These are phyloP conservation scores for Brenthis daphne DNA, from an alignment of 2,888 invertebrate species.

Conservation along the genomic window DNA sequence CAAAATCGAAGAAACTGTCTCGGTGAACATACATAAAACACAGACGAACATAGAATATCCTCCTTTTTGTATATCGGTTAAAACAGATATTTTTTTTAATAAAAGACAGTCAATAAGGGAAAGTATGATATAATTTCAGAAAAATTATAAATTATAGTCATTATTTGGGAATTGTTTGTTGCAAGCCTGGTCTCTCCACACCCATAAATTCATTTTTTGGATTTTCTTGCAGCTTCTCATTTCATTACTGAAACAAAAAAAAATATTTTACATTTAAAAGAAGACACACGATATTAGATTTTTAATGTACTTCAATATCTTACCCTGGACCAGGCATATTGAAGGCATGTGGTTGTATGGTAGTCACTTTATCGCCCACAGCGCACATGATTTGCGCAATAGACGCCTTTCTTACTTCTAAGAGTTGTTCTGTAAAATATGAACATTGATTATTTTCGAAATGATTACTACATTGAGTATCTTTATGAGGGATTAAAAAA, in stretches of 20 bases:
- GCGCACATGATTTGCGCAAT: conserved; percentile 56
- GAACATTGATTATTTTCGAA: not conserved
- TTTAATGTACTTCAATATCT: conserved; percentile 23
- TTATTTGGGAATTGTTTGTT: conserved; percentile 6
- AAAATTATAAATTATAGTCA: conserved; percentile 8
- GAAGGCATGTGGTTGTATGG: conserved; percentile 58
- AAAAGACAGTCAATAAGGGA: not conserved
- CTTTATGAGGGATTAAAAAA: no score
- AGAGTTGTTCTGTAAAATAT: conserved; percentile 54
- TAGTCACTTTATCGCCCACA: conserved; percentile 55
- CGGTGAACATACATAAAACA: no score
- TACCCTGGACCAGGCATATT: conserved; percentile 50
- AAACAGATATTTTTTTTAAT: no score
- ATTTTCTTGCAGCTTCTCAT: conserved; percentile 47
- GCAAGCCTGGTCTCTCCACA: conserved; percentile 50
- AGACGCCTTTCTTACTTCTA: conserved; percentile 56
- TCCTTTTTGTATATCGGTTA: no score
- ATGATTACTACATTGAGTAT: not conserved
- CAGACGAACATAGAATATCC: no score
- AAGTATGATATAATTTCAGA: not conserved
- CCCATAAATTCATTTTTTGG: conserved; percentile 44
- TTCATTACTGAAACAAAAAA: conserved; percentile 49
- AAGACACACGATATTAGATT: no score
- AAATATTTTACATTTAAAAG: no score
- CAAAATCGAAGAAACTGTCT: no score